phyloP scores from a whole-genome alignment of 2,797 vertebrate genomes.

The Prionace glauca region DNA sequence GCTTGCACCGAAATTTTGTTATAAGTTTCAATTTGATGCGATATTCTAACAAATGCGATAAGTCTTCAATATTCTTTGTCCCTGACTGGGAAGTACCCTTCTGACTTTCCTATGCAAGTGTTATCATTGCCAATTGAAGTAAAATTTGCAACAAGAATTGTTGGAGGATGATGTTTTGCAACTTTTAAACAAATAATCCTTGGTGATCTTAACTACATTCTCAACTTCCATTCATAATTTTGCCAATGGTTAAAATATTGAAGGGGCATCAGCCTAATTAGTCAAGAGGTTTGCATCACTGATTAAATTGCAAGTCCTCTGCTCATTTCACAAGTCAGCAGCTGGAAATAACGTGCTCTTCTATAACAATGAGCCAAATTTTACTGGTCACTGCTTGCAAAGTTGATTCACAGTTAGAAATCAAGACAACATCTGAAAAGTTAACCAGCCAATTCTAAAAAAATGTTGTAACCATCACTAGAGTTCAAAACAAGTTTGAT shows the following conservation, averaged over 20 bases:
- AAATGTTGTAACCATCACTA: not conserved
- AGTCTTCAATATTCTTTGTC: not conserved
- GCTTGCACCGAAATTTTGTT: not conserved
- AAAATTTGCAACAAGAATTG: not conserved
- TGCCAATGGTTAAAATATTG: not conserved
- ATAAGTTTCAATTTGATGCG: not conserved
- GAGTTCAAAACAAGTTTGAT: too few species aligned
- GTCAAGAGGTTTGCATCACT: not conserved
- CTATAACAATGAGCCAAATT: too few species aligned
- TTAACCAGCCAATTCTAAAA: not conserved
- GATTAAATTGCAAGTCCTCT: not conserved
- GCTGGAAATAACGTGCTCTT: too few species aligned
- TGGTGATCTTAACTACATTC: not conserved
- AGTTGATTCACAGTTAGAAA: not conserved
- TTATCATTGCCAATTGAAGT: not conserved
- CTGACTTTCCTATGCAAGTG: not conserved
- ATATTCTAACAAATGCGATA: not conserved
- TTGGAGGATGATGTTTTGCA: not conserved
- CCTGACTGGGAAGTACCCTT: not conserved
- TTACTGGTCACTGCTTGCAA: not conserved
- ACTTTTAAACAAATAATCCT: not conserved
- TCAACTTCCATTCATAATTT: not conserved
- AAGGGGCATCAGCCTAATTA: not conserved
- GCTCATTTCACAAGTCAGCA: not conserved
- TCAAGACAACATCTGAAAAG: not conserved